phyloP scores from a whole-genome alignment of 2,797 vertebrate genomes.

The Danio aesculapii region DNA sequence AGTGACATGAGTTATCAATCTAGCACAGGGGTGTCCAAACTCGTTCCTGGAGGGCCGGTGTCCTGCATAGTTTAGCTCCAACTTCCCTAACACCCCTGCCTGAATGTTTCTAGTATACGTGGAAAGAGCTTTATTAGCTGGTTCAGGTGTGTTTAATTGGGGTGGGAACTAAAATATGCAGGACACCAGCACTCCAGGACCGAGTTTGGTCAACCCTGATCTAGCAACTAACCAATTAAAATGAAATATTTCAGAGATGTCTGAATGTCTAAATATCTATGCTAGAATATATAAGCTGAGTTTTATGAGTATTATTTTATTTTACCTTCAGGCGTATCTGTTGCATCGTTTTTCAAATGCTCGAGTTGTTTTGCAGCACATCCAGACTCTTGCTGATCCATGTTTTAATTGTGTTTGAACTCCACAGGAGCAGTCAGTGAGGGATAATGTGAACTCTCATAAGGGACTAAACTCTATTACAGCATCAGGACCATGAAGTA shows the following conservation, averaged over 20 bases:
- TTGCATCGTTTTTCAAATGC: constrained; percentile 2
- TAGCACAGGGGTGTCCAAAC: too few species aligned
- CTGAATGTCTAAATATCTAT: background rate
- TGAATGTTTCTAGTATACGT: too few species aligned
- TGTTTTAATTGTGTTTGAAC: background rate
- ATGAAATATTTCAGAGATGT: background rate
- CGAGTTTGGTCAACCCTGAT: too few species aligned
- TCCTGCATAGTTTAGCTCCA: too few species aligned
- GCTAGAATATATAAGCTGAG: background rate
- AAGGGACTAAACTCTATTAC: background rate
- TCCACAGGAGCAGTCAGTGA: background rate
- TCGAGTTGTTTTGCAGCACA: background rate
- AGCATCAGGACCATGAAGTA: constrained; percentile 9
- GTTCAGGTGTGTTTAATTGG: too few species aligned
- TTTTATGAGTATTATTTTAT: background rate
- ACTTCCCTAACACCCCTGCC: too few species aligned
- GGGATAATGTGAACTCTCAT: background rate
- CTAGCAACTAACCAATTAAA: background rate
- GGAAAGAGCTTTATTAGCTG: too few species aligned
- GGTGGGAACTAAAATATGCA: too few species aligned
- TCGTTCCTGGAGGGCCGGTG: too few species aligned
- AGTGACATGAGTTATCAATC: background rate
- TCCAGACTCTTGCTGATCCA: constrained; percentile 31
- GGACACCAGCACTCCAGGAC: too few species aligned
- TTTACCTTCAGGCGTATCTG: constrained; percentile 28